Evolutionary conservation across 2,888 invertebrate genomes (phyloP), one percentile per base, ranked within the genome.

Genomic region (Polia nebulosa): DNA sequence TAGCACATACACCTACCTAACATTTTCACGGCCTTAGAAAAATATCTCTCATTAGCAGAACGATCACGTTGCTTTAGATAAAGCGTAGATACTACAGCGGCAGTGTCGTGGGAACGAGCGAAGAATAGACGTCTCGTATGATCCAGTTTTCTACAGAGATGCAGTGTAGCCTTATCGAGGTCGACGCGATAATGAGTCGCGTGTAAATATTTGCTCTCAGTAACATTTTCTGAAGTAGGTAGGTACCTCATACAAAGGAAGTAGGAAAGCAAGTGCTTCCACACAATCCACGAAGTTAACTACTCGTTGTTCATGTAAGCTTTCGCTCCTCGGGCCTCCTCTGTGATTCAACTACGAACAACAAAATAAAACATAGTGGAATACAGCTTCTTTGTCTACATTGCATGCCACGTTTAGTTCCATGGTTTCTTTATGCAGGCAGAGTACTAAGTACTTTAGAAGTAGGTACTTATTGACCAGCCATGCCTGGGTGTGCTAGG

Each of bases 91-190:
- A 85, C 85, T 39, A 45, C 36, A 52, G 88, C 84, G 80, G 88
- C 90, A 90, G 90, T 89, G 91, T 92, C 95, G 95, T 95, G 95
- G 93, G 95, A 95, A 95, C 89, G 79, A 75, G 75, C 74, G 81
- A 92, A 93, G 92, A 94, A 94, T 94, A 87, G 91, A 80, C 85
- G 87, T 85, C 88, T 90, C 86, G 86, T 89, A 89, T 91, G 93
- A 93, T 93, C 94, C 92, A 94, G 93, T 95, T 95, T 94, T 93
- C 93, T 92, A 91, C 76, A 65, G 85, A 91, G 91, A 92, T 91
- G 90, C 87, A 88, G 86, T 89, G 85, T 85, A 90, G 89, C 89
- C 89, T 91, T 91, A 95, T 94, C 92, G 93, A 92, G 93, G 94
- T 91, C 92, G 90, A 75, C 83, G 86, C 87, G 93, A 94, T 94